Conservation (phyloP, 2,797 vertebrate genomes). For the Hippopotamyrus pictus region DNA sequence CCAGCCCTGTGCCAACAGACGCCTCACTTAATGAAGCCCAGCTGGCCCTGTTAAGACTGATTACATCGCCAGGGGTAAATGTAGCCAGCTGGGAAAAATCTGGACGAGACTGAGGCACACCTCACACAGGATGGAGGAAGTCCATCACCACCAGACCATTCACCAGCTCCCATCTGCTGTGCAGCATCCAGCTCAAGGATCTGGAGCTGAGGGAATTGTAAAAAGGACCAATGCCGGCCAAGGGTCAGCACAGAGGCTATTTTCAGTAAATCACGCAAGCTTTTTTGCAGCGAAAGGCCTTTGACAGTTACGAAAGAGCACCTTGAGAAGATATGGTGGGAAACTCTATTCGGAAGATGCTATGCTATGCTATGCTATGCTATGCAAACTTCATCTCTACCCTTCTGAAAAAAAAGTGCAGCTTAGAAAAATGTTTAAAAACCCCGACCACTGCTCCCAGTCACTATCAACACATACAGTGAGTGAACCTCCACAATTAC, state of each 20-base stretch:
- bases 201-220: background rate
- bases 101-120: background rate
- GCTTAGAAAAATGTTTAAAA: background rate
- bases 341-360: background rate
- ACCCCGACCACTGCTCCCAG: background rate
- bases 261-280: background rate
- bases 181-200: background rate
- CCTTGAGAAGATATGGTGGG: background rate
- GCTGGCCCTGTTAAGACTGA: slow-evolving; percentile 10
- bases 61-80: slow-evolving; percentile 14
- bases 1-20: slow-evolving; percentile 10
- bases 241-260: background rate
- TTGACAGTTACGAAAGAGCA: background rate
- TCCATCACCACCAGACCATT: background rate
- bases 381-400: background rate
- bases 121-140: background rate
- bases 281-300: background rate
- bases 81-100: slow-evolving; percentile 11
- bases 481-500: no score
- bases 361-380: no score
- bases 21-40: slow-evolving; percentile 12
- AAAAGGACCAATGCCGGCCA: background rate
- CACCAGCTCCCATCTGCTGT: background rate
- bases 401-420: background rate
- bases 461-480: background rate